Evolutionary conservation across 2,113 vertebrate species (phyloP).

Genomic region (Parotia lawesii): DNA sequence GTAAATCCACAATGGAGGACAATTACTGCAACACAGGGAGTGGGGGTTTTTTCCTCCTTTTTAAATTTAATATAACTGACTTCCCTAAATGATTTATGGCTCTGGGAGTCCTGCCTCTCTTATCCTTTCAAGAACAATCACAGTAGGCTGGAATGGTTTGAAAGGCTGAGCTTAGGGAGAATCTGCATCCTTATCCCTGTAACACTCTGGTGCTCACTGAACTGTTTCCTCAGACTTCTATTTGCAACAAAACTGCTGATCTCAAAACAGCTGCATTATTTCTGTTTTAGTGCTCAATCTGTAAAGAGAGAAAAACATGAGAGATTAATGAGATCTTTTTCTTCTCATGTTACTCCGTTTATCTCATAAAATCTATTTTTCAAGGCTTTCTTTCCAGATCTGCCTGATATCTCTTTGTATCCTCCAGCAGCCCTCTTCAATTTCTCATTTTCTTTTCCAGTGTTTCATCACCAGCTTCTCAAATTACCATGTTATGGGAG

Average conservation of each 20-base stretch:
- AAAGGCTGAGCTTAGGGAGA: slow-evolving; percentile 41
- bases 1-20: not conserved
- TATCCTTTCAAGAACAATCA: slow-evolving; percentile 38
- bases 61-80: slow-evolving; percentile 22
- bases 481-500: slow-evolving; percentile 43
- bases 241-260: slow-evolving; percentile 53
- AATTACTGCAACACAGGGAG: not conserved
- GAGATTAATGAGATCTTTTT: slow-evolving; percentile 62
- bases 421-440: not conserved
- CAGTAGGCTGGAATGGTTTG: slow-evolving; percentile 14
- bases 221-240: not conserved
- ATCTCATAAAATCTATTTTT: slow-evolving; percentile 58
- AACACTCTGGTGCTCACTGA: not conserved
- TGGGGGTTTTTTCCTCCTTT: not conserved
- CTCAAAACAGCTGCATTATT: slow-evolving; percentile 45
- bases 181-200: not conserved
- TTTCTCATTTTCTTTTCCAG: slow-evolving; percentile 55
- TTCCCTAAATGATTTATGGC: slow-evolving; percentile 35
- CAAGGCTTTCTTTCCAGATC: slow-evolving; percentile 38
- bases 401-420: slow-evolving; percentile 30
- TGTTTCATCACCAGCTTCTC: slow-evolving; percentile 28
- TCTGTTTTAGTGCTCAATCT: slow-evolving; percentile 49
- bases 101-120: not conserved
- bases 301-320: slow-evolving; percentile 40
- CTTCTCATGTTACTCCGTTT: slow-evolving; percentile 24